A percentile compares a stretch with the other conserved stretches of the same genome.
These are phyloP conservation scores for Eurystomus gularis DNA, from an alignment of 2,113 vertebrate species.

Conservation along the genomic window DNA sequence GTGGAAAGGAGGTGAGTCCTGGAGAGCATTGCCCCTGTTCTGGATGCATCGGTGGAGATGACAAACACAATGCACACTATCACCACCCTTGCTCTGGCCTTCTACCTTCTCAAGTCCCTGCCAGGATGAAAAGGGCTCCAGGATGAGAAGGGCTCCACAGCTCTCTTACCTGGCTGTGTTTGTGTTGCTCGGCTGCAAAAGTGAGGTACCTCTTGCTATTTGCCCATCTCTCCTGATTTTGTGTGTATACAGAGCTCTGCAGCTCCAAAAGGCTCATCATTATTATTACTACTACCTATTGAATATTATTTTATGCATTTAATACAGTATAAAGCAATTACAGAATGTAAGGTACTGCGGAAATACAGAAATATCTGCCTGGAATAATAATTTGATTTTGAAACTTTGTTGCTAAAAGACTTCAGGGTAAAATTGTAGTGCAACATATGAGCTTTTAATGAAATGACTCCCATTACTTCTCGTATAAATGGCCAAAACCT, in stretches of 20 bases:
- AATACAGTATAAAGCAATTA: constrained; percentile 50
- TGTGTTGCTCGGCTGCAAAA: not conserved
- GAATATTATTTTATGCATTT: constrained; percentile 40
- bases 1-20: fast-evolving
- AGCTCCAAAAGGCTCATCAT: not conserved
- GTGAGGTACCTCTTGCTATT: not conserved
- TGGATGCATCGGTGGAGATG: not conserved
- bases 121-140: not conserved
- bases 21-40: not conserved
- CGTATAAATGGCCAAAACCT: constrained; percentile 7
- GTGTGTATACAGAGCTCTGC: not conserved
- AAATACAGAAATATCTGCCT: constrained; percentile 35
- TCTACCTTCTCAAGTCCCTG: not conserved
- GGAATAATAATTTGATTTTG: constrained; percentile 44
- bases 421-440: constrained; percentile 38
- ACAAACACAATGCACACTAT: fast-evolving
- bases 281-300: not conserved
- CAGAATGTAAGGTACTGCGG: not conserved
- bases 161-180: no score
- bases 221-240: not conserved
- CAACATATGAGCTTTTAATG: constrained; percentile 46
- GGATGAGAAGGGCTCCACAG: not conserved
- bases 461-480: constrained; percentile 6
- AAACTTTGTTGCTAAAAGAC: constrained; percentile 56
- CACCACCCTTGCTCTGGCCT: not conserved